Base-by-base conservation (phyloP, 2,113 vertebrate genomes). In the Cavia aperea region DNA sequence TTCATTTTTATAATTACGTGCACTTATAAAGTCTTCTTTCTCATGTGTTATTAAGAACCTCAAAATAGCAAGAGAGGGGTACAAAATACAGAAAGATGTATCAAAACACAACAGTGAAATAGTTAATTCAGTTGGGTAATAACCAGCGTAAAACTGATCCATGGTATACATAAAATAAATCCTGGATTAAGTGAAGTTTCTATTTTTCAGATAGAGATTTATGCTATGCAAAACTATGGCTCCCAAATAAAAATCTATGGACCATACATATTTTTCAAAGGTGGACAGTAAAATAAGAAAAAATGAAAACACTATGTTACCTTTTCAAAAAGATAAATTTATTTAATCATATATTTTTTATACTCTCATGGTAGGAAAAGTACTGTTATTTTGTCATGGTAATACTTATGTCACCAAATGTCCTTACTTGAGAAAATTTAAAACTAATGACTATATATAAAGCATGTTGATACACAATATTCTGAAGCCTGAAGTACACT, bases 361-460 rank as follows among this genome's bases (percentile, higher is more conserved):
- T 70, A 88, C 6, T 63, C 43, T 93, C 51, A 56, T 83, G n/a
- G 58, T 66, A 92, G 60, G 36, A 62, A 93, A 93, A 93, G 63
- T 51, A 39, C 49, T 81, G 56, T 90, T 54, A 65, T 62, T 87
- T 89, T 91, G 18, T 66, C 70, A 43, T 14, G 15, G 87, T 31
- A 16, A 54, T 60, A 63, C 39, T 70, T 66, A 78, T 3, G 23
- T 2, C 21, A 33, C 23, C 84, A 86, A 94, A 90, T 56, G 31
- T n/a, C 86, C 73, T 88, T 54, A 73, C 33, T 18, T 51, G 39
- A 86, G 46, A 89, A 90, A 95, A 94, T 82, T 82, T 95, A 82
- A 89, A 26, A 81, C 72, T 73, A 81, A 24, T 78, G 51, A 5
- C 21, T 23, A 24, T 31, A 70, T 33, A 23, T 65, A 70, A 78